Evolutionary conservation across 2,797 vertebrate species (phyloP).

Genomic region (Falco columbarius): DNA sequence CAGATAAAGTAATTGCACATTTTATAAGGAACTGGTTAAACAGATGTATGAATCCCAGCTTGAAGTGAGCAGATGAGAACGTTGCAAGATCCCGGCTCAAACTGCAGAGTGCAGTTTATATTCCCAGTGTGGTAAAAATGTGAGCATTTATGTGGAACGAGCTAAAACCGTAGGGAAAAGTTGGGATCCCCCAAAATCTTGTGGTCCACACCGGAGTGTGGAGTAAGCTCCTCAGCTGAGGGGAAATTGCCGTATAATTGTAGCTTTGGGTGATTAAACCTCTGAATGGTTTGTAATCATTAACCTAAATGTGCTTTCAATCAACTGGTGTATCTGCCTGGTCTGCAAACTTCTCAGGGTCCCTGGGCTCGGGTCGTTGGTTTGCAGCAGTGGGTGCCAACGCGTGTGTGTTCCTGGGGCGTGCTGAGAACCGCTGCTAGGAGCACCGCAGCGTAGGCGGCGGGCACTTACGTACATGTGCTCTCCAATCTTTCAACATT

Average conservation of each 20-base stretch:
- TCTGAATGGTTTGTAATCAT: background rate
- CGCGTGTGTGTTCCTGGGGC: background rate
- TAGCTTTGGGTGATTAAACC: background rate
- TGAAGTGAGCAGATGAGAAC: background rate
- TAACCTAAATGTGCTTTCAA: background rate
- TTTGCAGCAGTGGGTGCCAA: background rate
- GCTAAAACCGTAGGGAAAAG: background rate
- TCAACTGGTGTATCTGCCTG: background rate
- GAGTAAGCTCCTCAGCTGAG: background rate
- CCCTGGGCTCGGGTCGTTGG: background rate
- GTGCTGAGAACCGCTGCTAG: background rate
- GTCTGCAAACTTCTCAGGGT: background rate
- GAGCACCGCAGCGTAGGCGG: background rate
- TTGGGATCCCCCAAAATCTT: background rate
- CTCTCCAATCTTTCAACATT: background rate
- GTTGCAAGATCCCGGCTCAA: background rate
- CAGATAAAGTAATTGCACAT: background rate
- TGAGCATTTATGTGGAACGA: background rate
- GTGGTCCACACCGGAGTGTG: accelerated
- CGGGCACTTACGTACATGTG: background rate
- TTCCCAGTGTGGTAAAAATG: background rate
- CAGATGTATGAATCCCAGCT: background rate
- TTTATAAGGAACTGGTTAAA: background rate
- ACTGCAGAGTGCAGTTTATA: background rate
- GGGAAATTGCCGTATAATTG: background rate